A percentile compares a stretch with the other conserved stretches of the same genome.
These are phyloP conservation scores for Gymnocypris eckloni DNA, from an alignment of 2,797 vertebrate genomes.

Conservation along the genomic window DNA sequence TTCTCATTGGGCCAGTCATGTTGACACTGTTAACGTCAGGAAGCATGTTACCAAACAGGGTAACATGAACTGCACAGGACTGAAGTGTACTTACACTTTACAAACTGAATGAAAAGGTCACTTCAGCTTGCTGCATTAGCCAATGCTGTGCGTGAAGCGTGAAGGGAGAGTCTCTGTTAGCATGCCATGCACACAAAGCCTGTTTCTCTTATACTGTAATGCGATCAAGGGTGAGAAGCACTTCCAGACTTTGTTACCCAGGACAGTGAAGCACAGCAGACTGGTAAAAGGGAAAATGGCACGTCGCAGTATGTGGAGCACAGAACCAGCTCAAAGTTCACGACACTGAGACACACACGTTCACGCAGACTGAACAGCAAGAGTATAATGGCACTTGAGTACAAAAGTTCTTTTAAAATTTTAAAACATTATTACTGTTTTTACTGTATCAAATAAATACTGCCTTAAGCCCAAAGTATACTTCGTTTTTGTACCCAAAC, in stretches of 20 bases:
- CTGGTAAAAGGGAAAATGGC: slow-evolving; percentile 51
- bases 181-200: slow-evolving; percentile 39
- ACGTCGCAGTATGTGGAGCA: slow-evolving; percentile 42
- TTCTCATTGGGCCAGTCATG: background rate
- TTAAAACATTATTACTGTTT: background rate
- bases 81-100: slow-evolving; percentile 22
- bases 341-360: background rate
- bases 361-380: background rate
- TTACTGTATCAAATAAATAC: background rate
- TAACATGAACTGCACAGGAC: slow-evolving; percentile 11
- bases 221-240: slow-evolving; percentile 33
- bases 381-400: background rate
- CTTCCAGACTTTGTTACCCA: slow-evolving; percentile 27
- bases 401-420: no score
- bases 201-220: slow-evolving; percentile 38
- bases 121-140: background rate
- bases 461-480: no score
- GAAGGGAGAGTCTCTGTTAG: slow-evolving; percentile 31
- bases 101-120: slow-evolving; percentile 26
- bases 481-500: no score
- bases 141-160: slow-evolving; percentile 13
- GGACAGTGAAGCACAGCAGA: slow-evolving; percentile 26
- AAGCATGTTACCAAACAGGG: slow-evolving; percentile 15
- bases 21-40: background rate
- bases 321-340: slow-evolving; percentile 26